A percentile compares a stretch with the other conserved stretches of the same genome.
phyloP scores from a whole-genome alignment of 2,888 invertebrate species.

The Epicampocera succincta region DNA sequence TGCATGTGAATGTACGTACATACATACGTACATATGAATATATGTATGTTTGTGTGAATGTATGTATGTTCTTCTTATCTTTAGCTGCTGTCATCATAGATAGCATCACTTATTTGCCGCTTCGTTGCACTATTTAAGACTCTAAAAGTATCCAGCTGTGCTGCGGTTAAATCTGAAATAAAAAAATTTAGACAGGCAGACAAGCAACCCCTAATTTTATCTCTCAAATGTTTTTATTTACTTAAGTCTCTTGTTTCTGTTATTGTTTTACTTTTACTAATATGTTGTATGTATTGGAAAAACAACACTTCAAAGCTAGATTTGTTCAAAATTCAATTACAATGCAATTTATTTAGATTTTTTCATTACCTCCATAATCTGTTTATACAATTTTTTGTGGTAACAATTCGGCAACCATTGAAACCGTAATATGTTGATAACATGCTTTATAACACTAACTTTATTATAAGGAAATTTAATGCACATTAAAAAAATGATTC shows the following conservation, averaged over 20 bases:
- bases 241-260: slow-evolving; percentile 45
- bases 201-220: slow-evolving; percentile 57
- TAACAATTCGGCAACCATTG: slow-evolving; percentile 30
- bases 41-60: background rate
- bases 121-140: slow-evolving; percentile 62
- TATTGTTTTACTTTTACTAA: slow-evolving; percentile 43
- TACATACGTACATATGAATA: background rate
- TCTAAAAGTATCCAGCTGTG: slow-evolving; percentile 65
- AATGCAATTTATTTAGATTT: slow-evolving; percentile 64
- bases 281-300: slow-evolving; percentile 34
- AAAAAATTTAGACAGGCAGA: slow-evolving; percentile 24
- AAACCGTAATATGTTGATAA: background rate
- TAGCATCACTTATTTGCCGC: slow-evolving; percentile 67
- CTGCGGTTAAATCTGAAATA: slow-evolving; percentile 57
- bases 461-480: slow-evolving; percentile 1
- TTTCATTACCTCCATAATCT: slow-evolving; percentile 57
- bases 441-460: background rate
- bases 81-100: slow-evolving; percentile 65
- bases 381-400: slow-evolving; percentile 57
- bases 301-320: slow-evolving; percentile 60
- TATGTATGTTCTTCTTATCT: slow-evolving; percentile 39
- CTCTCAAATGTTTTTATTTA: slow-evolving; percentile 55
- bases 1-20: background rate
- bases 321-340: slow-evolving; percentile 63
- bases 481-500: slow-evolving; percentile 2